Evolutionary conservation across 2,113 vertebrate genomes (phyloP), one percentile per base, ranked within the genome.

Genomic region (Hystrix brachyura): DNA sequence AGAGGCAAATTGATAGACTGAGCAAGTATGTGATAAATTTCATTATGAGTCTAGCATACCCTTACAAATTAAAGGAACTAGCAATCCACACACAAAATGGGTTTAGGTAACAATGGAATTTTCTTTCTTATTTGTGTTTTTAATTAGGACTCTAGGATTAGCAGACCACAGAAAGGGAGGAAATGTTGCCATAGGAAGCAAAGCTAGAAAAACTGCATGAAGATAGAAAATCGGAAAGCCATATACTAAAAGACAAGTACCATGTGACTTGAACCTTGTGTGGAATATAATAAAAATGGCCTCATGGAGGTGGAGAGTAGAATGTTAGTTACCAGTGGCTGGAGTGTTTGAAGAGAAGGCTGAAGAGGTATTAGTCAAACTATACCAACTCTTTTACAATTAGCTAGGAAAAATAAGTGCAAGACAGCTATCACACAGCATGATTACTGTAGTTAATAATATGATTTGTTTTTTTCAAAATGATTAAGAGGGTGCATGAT

Each of bases 71-170:
- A 96, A 95, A 94, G 76, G 51, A 69, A 34, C 53, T 67, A 82
- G 32, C 53, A 87, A 92, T 90, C 96, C 95, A 92, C 65, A 96
- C 84, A 91, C 90, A 95, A 94, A 95, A 87, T 85, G 62, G n/a
- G 27, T 32, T 92, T 92, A 55, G 19, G 19, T 59, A 14, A 59
- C 2, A 21, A 10, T 55, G 38, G 34, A 5, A 81, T n/a, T 57
- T 34, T 81, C 53, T 55, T 57, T 48, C 43, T 91, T 95, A 43
- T 93, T 67, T 94, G 67, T 85, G 51, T 92, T 96, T 94, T 94
- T 72, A 94, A 87, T 92, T 85, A 95, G 62, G 81, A 48, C 29
- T 90, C 53, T 34, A 69, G 80, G 69, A 29, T 92, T 92, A 94
- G 90, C 12, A 9, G 13, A 62, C 13, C 2, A 7, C 13, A 43